phyloP scores from a whole-genome alignment of 2,797 vertebrate species.

The Aselliscus stoliczkanus region DNA sequence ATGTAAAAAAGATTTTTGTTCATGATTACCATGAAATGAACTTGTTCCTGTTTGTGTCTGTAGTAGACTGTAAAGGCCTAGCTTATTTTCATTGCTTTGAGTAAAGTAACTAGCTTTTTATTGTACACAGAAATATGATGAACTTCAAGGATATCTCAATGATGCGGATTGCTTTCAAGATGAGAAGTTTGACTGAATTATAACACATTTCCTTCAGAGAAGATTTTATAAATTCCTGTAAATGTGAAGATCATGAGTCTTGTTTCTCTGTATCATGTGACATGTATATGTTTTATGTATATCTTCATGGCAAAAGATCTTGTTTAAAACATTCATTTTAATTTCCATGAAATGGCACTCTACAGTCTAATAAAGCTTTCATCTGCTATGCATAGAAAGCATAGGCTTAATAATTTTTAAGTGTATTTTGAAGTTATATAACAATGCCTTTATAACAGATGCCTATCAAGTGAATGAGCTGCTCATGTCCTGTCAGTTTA shows the following conservation, averaged over 20 bases:
- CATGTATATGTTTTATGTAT: slow-evolving; percentile 11
- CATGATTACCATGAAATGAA: background rate
- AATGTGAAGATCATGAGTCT: slow-evolving; percentile 48
- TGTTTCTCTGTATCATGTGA: slow-evolving; percentile 60
- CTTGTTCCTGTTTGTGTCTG: background rate
- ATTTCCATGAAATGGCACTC: slow-evolving; percentile 18
- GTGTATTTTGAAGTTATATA: slow-evolving; percentile 31
- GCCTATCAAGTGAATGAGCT: background rate
- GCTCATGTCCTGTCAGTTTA: slow-evolving; percentile 13
- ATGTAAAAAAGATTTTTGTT: slow-evolving; percentile 33
- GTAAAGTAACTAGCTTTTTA: slow-evolving; percentile 65
- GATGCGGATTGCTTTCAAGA: slow-evolving; percentile 87
- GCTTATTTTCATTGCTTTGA: slow-evolving; percentile 19
- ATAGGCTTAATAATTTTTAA: slow-evolving; percentile 29
- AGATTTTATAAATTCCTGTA: slow-evolving; percentile 53
- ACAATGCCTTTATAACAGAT: slow-evolving; percentile 23
- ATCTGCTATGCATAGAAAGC: slow-evolving; percentile 16
- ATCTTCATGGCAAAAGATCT: slow-evolving; percentile 40
- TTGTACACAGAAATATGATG: slow-evolving; percentile 81
- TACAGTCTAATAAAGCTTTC: slow-evolving; percentile 44
- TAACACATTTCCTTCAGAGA: slow-evolving; percentile 59
- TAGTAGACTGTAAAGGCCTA: slow-evolving; percentile 16
- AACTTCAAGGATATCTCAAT: slow-evolving; percentile 82
- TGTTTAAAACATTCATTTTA: slow-evolving; percentile 38
- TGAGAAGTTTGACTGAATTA: slow-evolving; percentile 84